These are phyloP conservation scores for Okapia johnstoni DNA, from an alignment of 2,113 vertebrate species.

Conservation along the genomic window DNA sequence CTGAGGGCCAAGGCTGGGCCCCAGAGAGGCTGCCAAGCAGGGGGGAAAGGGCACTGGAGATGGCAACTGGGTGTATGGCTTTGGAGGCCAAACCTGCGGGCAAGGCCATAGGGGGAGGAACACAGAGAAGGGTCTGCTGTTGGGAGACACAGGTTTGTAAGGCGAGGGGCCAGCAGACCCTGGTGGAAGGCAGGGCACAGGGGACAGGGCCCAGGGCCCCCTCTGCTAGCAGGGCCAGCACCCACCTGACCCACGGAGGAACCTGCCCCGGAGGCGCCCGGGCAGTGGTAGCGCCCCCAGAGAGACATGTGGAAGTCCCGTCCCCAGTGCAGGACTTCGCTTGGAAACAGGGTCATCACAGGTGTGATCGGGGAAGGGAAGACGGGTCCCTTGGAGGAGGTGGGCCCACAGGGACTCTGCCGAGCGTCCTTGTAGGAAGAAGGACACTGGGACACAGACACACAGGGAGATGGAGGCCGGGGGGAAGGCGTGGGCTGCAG, in stretches of 20 bases:
- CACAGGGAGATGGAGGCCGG: rapidly evolving
- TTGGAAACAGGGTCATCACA: neutral
- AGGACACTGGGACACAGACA: too few relatives aligned
- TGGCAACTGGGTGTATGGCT: rapidly evolving
- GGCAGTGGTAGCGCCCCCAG: rapidly evolving
- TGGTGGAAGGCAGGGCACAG: neutral
- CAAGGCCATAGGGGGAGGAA: rapidly evolving
- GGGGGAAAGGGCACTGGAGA: neutral
- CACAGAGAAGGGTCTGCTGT: neutral
- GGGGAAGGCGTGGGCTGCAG: neutral
- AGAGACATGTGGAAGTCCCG: too few relatives aligned
- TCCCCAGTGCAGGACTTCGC: neutral
- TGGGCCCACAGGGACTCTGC: neutral
- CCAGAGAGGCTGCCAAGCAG: neutral
- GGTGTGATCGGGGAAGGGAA: rapidly evolving
- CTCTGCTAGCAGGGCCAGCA: too few relatives aligned
- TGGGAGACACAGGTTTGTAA: rapidly evolving
- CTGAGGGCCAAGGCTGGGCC: neutral
- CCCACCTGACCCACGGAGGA: neutral
- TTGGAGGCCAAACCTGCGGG: neutral
- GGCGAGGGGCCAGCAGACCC: neutral
- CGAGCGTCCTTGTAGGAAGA: neutral
- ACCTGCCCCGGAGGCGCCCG: neutral
- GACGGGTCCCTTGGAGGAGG: neutral
- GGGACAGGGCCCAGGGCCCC: neutral